phyloP scores from a whole-genome alignment of 1,140 invertebrate genomes.

The Phthorimaea operculella region DNA sequence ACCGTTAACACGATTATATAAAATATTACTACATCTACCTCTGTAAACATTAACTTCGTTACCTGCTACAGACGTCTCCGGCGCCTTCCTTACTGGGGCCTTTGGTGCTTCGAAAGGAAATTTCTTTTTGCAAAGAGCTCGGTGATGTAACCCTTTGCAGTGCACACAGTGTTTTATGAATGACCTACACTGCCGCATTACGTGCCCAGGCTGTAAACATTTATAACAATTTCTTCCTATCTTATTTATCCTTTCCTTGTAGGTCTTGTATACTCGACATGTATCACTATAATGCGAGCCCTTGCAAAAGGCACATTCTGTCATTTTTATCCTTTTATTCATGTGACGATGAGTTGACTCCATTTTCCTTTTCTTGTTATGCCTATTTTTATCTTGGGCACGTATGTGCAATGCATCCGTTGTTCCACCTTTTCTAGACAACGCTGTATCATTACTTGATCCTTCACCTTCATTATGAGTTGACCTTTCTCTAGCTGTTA shows the following conservation, averaged over 20 bases:
- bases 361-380: neutral
- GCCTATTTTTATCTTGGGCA: neutral
- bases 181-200: neutral
- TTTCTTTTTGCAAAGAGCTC: constrained; percentile 8
- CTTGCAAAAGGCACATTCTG: constrained; percentile 6
- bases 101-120: neutral
- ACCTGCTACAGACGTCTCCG: neutral
- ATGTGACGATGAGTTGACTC: too few relatives aligned
- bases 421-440: neutral
- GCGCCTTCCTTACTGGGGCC: too few relatives aligned
- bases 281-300: constrained; percentile 6
- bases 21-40: neutral
- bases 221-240: constrained; percentile 4
- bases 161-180: constrained; percentile 6
- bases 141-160: constrained; percentile 7
- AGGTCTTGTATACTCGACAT: neutral
- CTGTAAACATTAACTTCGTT: neutral
- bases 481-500: neutral
- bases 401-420: neutral
- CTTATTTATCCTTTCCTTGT: constrained; percentile 2
- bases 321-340: neutral
- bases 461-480: neutral
- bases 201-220: constrained; percentile 8
- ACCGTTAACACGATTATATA: neutral
- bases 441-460: neutral